A percentile compares a stretch with the other conserved stretches of the same genome.
Conservation (phyloP, 2,113 vertebrate genomes). For the Clarias magur region DNA sequence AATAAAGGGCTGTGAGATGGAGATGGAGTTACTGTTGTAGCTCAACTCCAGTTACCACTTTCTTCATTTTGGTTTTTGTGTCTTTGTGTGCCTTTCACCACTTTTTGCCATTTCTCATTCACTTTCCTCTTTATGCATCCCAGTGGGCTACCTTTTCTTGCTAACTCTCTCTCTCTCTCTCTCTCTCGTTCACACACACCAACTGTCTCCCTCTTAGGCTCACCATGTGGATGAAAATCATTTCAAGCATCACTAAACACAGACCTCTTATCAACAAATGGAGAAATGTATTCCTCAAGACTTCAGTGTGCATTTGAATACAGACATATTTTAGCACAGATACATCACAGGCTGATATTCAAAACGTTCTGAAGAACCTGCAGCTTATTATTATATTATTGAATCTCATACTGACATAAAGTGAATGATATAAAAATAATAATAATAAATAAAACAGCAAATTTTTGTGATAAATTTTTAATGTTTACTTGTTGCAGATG, state of each 20-base stretch:
- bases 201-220: conserved; percentile 53
- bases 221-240: conserved; percentile 62
- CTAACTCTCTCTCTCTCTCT: neutral
- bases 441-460: neutral
- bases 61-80: conserved; percentile 8
- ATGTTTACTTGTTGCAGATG: neutral
- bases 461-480: neutral
- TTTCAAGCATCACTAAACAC: conserved; percentile 74
- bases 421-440: neutral
- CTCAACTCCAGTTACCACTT: neutral
- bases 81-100: conserved; percentile 25
- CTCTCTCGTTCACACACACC: conserved; percentile 33
- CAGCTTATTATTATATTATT: conserved; percentile 45
- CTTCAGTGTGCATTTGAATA: conserved; percentile 67
- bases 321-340: conserved; percentile 65
- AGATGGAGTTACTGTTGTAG: conserved; percentile 25
- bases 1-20: conserved; percentile 21
- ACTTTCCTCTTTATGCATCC: neutral
- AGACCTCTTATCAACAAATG: conserved; percentile 70
- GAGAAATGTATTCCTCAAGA: conserved; percentile 69
- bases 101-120: conserved; percentile 7
- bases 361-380: conserved; percentile 26
- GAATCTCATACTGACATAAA: conserved; percentile 46
- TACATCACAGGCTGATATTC: conserved; percentile 49
- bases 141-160: neutral